A percentile compares a stretch with the other conserved stretches of the same genome.
These are phyloP conservation scores for Macquaria australasica DNA, from an alignment of 2,113 vertebrate species.

Conservation along the genomic window DNA sequence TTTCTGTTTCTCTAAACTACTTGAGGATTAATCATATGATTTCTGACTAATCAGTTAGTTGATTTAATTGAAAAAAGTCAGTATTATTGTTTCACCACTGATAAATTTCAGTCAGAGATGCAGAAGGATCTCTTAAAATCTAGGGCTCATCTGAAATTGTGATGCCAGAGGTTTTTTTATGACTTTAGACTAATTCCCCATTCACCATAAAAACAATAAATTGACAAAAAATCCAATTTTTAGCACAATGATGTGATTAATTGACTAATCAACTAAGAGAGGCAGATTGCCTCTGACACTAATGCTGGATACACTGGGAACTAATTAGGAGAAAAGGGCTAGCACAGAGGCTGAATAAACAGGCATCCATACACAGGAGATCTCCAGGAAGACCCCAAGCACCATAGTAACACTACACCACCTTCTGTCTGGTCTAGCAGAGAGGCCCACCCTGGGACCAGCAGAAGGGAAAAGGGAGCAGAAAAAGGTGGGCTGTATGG, in stretches of 20 bases:
- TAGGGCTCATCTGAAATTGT: not conserved
- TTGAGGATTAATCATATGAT: not conserved
- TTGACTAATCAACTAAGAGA: slow-evolving; percentile 23
- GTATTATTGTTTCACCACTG: not conserved
- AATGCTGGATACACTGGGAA: slow-evolving; percentile 51
- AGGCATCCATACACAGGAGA: slow-evolving; percentile 56
- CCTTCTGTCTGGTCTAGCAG: slow-evolving; percentile 55
- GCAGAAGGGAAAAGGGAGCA: slow-evolving; percentile 34
- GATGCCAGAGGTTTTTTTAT: not conserved
- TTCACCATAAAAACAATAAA: not conserved
- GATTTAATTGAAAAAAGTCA: not conserved
- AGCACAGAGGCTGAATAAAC: slow-evolving; percentile 61
- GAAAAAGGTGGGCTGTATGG: slow-evolving; percentile 35
- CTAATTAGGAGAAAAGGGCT: slow-evolving; percentile 67
- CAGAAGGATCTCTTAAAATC: not conserved
- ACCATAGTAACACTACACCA: slow-evolving; percentile 67
- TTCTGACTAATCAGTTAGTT: not conserved
- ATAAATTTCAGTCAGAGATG: not conserved
- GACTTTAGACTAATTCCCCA: not conserved
- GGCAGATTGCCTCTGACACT: slow-evolving; percentile 37
- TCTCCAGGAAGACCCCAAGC: slow-evolving; percentile 48
- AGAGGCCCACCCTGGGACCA: slow-evolving; percentile 59
- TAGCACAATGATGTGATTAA: slow-evolving; percentile 8
- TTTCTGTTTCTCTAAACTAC: not conserved
- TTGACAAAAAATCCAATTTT: not conserved